A percentile compares a stretch with the other conserved stretches of the same genome.
phyloP scores from a whole-genome alignment of 1,140 invertebrate genomes.

The Aphidius ervi region DNA sequence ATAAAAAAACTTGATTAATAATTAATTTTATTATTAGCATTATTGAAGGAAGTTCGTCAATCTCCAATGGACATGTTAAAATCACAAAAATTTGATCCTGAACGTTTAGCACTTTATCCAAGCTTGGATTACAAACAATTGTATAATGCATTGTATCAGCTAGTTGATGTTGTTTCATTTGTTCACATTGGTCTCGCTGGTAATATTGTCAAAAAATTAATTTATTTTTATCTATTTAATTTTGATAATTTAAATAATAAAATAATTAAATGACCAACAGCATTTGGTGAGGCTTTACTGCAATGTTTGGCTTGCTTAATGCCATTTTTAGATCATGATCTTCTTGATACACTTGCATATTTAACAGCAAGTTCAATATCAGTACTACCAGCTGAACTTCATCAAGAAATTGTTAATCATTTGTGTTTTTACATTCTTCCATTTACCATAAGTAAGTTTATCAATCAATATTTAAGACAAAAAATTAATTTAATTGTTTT shows the following conservation, averaged over 20 bases:
- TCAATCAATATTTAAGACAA: neutral
- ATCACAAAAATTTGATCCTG: slow-evolving; percentile 76
- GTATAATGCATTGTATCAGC: slow-evolving; percentile 79
- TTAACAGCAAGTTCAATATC: slow-evolving; percentile 90
- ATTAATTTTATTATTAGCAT: slow-evolving; percentile 58
- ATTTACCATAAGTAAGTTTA: slow-evolving; percentile 85
- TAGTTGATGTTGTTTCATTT: slow-evolving; percentile 75
- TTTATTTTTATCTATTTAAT: neutral
- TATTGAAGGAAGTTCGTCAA: slow-evolving; percentile 91
- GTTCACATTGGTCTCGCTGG: slow-evolving; percentile 80
- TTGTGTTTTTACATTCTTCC: slow-evolving; percentile 95
- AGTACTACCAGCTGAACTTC: slow-evolving; percentile 82
- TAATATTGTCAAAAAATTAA: slow-evolving; percentile 42
- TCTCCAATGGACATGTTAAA: slow-evolving; percentile 87
- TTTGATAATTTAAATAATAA: slow-evolving; percentile 1
- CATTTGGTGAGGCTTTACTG: slow-evolving; percentile 84
- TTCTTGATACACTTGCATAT: slow-evolving; percentile 93
- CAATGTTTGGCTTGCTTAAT: slow-evolving; percentile 88
- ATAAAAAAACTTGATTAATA: neutral
- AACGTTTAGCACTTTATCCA: slow-evolving; percentile 85
- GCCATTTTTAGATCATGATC: slow-evolving; percentile 93
- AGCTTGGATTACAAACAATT: slow-evolving; percentile 93
- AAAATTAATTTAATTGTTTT: neutral
- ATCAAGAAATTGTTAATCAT: slow-evolving; percentile 92
- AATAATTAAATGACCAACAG: slow-evolving; percentile 56